These are phyloP conservation scores for Adelognathus sp. DNA, from an alignment of 2,888 invertebrate species.

Conservation along the genomic window DNA sequence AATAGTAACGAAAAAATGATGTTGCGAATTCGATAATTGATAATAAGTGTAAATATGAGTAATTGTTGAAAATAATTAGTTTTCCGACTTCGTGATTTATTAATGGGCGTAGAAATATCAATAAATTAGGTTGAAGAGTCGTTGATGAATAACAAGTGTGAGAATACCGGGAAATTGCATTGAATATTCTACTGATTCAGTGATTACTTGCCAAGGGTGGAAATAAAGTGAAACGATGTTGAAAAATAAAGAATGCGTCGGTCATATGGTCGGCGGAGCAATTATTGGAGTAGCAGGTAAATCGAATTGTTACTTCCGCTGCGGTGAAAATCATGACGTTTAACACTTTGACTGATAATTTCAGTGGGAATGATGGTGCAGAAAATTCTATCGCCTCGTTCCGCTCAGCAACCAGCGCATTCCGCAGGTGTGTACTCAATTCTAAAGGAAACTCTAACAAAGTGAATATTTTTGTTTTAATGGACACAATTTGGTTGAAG, in stretches of 20 bases:
- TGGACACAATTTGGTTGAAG: not conserved
- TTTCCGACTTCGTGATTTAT: no score
- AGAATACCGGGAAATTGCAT: no score
- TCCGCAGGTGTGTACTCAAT: not conserved
- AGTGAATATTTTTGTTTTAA: not conserved
- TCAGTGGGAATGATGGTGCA: constrained; percentile 51
- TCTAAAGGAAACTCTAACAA: not conserved
- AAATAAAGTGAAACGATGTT: constrained; percentile 29
- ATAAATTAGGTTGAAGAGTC: no score
- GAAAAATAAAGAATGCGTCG: constrained; percentile 30
- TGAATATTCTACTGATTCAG: no score
- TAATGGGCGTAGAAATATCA: no score
- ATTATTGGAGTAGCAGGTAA: constrained; percentile 54
- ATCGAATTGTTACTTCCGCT: no score
- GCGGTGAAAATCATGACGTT: no score
- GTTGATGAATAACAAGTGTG: no score
- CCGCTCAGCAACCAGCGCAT: not conserved
- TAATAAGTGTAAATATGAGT: no score
- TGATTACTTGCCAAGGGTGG: not conserved
- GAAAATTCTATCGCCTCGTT: constrained; percentile 45
- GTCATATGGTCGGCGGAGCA: constrained; percentile 43
- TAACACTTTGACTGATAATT: not conserved
- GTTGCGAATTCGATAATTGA: no score
- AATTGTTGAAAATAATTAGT: no score
- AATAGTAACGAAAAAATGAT: no score